Conservation (phyloP, 1,140 invertebrate species). For the Brachionus asplanchnoidis region DNA sequence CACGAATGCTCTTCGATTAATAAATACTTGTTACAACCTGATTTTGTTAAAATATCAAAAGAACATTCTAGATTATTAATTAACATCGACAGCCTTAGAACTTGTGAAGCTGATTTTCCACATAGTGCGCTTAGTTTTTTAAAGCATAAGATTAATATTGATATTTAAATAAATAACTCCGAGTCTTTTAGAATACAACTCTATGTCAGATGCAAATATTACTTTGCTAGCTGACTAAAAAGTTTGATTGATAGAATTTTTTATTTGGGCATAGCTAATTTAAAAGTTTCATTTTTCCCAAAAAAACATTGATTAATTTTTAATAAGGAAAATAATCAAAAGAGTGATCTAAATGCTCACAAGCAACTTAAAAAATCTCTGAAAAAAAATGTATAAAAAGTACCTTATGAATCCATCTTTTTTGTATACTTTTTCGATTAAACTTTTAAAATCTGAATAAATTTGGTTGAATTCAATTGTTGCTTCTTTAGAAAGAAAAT, state of each 20-base stretch:
- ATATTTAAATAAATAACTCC: neutral
- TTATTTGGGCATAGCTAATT: neutral
- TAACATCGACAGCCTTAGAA: neutral
- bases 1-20: neutral
- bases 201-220: neutral
- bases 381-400: neutral
- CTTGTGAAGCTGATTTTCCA: neutral
- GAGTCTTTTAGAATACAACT: neutral
- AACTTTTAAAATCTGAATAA: neutral
- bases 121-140: neutral
- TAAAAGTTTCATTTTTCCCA: neutral
- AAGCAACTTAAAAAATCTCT: neutral
- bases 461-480: neutral
- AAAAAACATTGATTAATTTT: neutral
- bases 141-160: neutral
- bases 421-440: neutral
- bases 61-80: neutral
- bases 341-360: neutral
- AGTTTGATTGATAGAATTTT: neutral
- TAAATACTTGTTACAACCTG: neutral
- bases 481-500: neutral
- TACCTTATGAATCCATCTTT: neutral
- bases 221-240: neutral
- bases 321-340: neutral
- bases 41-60: neutral